Base-by-base conservation (phyloP, 1,140 invertebrate species). In the Stegodyphus dumicola region DNA sequence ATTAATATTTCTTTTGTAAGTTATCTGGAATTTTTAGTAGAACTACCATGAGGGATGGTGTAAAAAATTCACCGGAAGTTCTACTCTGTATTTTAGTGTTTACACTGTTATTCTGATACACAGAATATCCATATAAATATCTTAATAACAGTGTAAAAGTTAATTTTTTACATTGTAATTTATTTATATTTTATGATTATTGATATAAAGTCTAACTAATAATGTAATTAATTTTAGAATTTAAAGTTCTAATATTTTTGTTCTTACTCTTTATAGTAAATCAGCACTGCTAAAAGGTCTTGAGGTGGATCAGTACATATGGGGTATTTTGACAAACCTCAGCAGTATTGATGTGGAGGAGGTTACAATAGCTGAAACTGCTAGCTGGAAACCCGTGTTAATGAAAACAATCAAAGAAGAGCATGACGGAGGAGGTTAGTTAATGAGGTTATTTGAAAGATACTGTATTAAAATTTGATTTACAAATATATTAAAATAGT, bases 221-320 rank as follows among this genome's bases (percentile, higher is more conserved):
- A n/a, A n/a, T n/a, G n/a, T n/a, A n/a, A n/a, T 33, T 33, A 3
- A 33, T 33, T 33, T 33, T 33, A 33, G 33, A 33, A 33, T 33
- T n/a, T n/a, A 33, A 33, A 3, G 33, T 3, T 33, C 33, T 33
- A 33, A 33, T 90, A 88, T 88, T 87, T 87, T 89, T 67, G 88
- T 74, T 51, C 51, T 75, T 79, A 66, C 17, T n/a, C 88, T 92
- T 53, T 33, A 66, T 90, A 97, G 96, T 92, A 98, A 98, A 94
- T 94, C 96, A 87, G 97, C 96, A 71, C 94, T 97, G 89, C 92
- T 98, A 88, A 97, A 98, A 92, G 96, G 96, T 7, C 91, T 99
- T 87, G 97, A 99, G 91, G 95, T 99, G 64, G 97, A 99, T 91
- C 97, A 98, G 91, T 98, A 98, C 90, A 97, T 98, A 92, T 98